Evolutionary conservation across 2,113 vertebrate genomes (phyloP).

Genomic region (Turdus rufiventris): DNA sequence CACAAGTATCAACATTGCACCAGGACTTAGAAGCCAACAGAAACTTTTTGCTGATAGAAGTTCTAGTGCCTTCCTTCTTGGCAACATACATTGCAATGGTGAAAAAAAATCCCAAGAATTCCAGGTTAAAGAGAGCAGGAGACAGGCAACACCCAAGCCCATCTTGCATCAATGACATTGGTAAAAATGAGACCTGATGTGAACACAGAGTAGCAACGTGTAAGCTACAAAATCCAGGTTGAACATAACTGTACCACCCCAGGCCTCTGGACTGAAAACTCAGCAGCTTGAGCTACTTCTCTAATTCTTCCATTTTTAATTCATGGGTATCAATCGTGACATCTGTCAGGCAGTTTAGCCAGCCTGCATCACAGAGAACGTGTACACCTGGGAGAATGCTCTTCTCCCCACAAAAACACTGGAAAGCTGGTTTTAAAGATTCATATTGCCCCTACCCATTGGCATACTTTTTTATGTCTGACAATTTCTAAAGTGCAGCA

Average conservation of each 20-base stretch:
- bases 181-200: neutral
- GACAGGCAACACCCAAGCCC: neutral
- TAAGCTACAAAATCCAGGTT: neutral
- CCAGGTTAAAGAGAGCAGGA: neutral
- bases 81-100: neutral
- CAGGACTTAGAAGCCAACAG: neutral
- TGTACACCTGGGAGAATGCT: neutral
- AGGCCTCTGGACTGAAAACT: slow-evolving; percentile 8
- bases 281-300: neutral
- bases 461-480: slow-evolving; percentile 6
- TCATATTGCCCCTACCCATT: slow-evolving; percentile 24
- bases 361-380: neutral
- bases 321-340: neutral
- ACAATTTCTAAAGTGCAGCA: slow-evolving; percentile 69
- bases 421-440: neutral
- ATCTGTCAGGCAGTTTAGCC: neutral
- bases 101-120: neutral
- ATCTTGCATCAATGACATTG: neutral
- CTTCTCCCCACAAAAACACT: neutral
- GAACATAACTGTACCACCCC: neutral
- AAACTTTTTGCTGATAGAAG: neutral
- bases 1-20: neutral
- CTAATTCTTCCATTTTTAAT: neutral
- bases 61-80: neutral
- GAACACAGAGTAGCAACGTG: neutral